phyloP scores from a whole-genome alignment of 1,140 invertebrate species.

The Panagrolaimus sp. region DNA sequence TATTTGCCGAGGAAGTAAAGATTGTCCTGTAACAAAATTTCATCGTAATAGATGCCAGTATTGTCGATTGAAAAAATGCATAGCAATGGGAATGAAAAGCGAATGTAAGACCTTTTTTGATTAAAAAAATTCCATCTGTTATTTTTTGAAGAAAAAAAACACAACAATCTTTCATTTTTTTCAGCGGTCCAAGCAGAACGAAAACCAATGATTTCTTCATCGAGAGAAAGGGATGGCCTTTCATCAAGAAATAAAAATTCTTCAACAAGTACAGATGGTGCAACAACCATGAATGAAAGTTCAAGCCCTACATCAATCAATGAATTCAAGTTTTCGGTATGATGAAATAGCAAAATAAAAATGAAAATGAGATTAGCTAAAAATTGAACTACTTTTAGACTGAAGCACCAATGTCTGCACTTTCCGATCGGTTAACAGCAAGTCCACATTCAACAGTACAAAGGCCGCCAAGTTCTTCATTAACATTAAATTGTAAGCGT shows the following conservation, averaged over 20 bases:
- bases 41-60: constrained; percentile 93
- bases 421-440: constrained; percentile 10
- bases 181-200: constrained; percentile 65
- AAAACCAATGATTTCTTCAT: constrained; percentile 58
- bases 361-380: too few relatives aligned
- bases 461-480: background rate
- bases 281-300: constrained; percentile 19
- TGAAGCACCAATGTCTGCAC: background rate
- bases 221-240: constrained; percentile 17
- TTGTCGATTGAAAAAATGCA: constrained; percentile 90
- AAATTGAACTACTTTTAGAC: too few relatives aligned
- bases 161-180: too few relatives aligned
- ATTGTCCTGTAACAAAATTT: constrained; percentile 91
- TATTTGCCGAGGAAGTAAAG: constrained; percentile 84
- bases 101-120: constrained; percentile 74
- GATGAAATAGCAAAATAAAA: background rate
- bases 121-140: background rate
- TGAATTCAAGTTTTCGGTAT: constrained; percentile 13
- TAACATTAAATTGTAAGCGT: constrained; percentile 17
- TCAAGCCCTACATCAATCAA: background rate
- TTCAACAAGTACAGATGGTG: constrained; percentile 20
- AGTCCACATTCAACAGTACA: background rate
- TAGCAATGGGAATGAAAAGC: constrained; percentile 91
- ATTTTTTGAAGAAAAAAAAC: constrained; percentile 15
- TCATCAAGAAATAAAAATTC: constrained; percentile 44